Evolutionary conservation across 2,113 vertebrate species (phyloP).

Genomic region (Dasyurus viverrinus): DNA sequence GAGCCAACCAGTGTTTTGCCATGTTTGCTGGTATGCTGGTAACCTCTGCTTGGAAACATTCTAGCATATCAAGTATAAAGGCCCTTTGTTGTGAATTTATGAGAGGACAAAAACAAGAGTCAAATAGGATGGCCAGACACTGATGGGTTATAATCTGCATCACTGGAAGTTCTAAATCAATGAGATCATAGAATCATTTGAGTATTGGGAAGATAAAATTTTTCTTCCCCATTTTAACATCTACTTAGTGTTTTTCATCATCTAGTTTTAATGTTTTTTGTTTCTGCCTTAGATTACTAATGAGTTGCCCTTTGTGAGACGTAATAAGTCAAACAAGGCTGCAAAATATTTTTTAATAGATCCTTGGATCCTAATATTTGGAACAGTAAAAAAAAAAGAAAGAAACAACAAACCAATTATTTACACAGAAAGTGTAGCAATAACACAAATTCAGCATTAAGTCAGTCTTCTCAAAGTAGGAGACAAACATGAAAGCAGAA

Average conservation of each 20-base stretch:
- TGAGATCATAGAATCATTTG: neutral
- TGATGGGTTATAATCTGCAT: neutral
- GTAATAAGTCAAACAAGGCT: neutral
- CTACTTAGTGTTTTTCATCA: neutral
- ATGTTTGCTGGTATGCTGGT: too few relatives aligned
- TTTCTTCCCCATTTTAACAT: neutral
- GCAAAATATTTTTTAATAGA: constrained; percentile 54
- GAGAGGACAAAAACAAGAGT: neutral
- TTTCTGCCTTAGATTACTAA: constrained; percentile 16
- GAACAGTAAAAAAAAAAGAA: neutral
- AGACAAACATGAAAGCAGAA: constrained; percentile 39
- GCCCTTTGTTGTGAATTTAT: too few relatives aligned
- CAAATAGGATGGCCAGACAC: neutral
- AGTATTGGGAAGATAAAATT: neutral
- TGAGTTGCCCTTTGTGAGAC: neutral
- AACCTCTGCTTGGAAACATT: neutral
- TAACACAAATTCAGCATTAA: constrained; percentile 46
- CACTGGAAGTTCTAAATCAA: neutral
- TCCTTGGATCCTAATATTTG: neutral
- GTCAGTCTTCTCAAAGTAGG: constrained; percentile 26
- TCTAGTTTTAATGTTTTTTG: neutral
- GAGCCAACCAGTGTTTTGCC: neutral
- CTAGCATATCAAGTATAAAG: neutral
- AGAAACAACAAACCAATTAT: constrained; percentile 29
- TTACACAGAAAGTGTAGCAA: constrained; percentile 44